Conservation (phyloP, 2,888 invertebrate species). For the Amaurobius ferox region DNA sequence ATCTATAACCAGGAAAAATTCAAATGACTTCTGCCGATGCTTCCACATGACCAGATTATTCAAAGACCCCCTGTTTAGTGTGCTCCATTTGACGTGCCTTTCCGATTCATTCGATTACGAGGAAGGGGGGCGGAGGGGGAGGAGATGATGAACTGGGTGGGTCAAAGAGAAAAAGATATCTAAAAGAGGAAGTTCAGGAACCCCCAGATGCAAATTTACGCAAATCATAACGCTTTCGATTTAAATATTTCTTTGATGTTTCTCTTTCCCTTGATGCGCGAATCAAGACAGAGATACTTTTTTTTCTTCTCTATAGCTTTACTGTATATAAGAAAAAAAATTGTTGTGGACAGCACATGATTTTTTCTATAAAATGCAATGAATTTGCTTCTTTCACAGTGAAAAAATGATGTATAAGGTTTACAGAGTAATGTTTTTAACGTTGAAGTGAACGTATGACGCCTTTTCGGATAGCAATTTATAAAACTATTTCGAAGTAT, state of each 20-base stretch:
- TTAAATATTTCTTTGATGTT: conserved; percentile 58
- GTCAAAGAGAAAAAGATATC: conserved; percentile 21
- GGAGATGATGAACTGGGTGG: conserved; percentile 10
- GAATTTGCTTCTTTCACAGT: too few relatives aligned
- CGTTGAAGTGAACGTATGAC: too few relatives aligned
- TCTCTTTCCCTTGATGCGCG: neutral
- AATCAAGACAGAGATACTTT: conserved; percentile 16
- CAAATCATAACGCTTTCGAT: conserved; percentile 55
- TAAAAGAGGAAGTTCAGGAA: conserved; percentile 40
- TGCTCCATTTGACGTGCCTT: conserved; percentile 39
- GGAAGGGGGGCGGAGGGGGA: neutral
- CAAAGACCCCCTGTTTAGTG: neutral
- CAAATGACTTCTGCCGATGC: conserved; percentile 19
- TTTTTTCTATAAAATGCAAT: too few relatives aligned
- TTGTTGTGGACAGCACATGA: too few relatives aligned
- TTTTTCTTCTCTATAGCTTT: too few relatives aligned
- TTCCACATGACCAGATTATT: conserved; percentile 35
- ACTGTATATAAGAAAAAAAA: too few relatives aligned
- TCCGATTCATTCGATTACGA: conserved; percentile 33
- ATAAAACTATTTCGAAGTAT: too few relatives aligned
- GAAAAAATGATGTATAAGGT: too few relatives aligned
- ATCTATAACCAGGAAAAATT: neutral
- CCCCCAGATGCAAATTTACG: conserved; percentile 63
- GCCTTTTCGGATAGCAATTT: too few relatives aligned
- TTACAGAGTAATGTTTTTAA: too few relatives aligned